Evolutionary conservation across 2,797 vertebrate genomes (phyloP).

Genomic region (Anguilla pacifica): DNA sequence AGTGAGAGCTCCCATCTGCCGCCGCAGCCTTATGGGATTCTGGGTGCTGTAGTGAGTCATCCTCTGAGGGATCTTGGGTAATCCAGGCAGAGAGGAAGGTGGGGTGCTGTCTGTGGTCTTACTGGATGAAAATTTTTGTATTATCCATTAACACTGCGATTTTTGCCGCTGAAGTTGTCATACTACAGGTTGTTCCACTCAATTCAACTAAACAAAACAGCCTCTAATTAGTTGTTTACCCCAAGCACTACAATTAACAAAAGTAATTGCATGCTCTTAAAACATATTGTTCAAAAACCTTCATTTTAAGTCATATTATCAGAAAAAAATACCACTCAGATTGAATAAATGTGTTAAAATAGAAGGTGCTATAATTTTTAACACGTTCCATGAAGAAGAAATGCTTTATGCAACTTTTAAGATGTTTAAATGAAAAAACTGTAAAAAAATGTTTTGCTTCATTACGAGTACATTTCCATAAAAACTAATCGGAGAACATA

Average conservation of each 20-base stretch:
- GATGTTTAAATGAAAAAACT: no score
- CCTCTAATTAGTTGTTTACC: not conserved
- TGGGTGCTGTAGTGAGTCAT: not conserved
- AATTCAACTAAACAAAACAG: not conserved
- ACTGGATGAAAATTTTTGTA: not conserved
- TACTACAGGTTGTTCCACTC: not conserved
- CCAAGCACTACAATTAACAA: not conserved
- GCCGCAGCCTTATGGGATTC: not conserved
- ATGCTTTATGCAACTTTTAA: no score
- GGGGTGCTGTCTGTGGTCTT: not conserved
- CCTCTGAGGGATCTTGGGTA: not conserved
- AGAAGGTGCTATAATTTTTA: no score
- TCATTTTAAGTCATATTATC: not conserved
- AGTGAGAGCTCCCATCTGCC: conserved; percentile 71
- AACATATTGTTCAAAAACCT: not conserved
- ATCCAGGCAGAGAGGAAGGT: not conserved
- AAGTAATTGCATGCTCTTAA: not conserved
- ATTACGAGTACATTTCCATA: no score
- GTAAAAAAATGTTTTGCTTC: no score
- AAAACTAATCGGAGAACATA: no score
- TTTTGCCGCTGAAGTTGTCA: not conserved
- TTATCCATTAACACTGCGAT: not conserved
- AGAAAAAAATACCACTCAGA: no score
- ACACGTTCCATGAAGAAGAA: no score
- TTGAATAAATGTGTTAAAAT: no score